Conservation (phyloP, 2,888 invertebrate species). For the Rhorus exstirpatorius region DNA sequence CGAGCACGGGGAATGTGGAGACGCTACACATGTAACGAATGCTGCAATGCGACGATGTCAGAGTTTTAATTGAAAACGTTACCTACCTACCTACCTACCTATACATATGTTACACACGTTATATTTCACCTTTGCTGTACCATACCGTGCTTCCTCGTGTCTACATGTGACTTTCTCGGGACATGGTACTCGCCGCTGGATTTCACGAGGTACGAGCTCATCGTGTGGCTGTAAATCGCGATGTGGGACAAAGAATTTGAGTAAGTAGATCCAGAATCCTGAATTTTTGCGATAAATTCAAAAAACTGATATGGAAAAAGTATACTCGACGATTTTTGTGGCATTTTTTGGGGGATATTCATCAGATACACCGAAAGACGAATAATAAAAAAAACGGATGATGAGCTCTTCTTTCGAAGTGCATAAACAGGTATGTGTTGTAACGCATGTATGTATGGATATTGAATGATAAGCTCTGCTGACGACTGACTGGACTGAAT, state of each 20-base stretch:
- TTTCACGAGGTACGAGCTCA: conserved; percentile 10
- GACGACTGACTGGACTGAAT: conserved; percentile 31
- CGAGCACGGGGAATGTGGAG: conserved; percentile 68
- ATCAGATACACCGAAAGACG: conserved; percentile 6
- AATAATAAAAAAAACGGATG: conserved; percentile 1
- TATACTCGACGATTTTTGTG: not conserved
- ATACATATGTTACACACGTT: conserved; percentile 41
- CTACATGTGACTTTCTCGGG: conserved; percentile 28
- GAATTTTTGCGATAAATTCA: not conserved
- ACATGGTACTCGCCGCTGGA: not conserved
- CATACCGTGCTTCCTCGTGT: conserved; percentile 13
- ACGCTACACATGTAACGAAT: conserved; percentile 74
- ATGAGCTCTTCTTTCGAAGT: conserved; percentile 23
- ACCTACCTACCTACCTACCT: conserved; percentile 45
- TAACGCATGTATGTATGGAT: not conserved
- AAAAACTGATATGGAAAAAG: not conserved
- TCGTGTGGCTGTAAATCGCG: conserved; percentile 12
- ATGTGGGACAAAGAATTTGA: not conserved
- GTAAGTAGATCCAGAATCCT: not conserved
- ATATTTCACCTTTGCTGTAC: conserved; percentile 17
- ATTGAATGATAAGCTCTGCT: conserved; percentile 43
- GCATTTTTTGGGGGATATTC: not conserved
- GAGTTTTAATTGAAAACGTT: conserved; percentile 80
- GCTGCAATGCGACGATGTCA: conserved; percentile 80
- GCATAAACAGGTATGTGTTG: conserved; percentile 1